Evolutionary conservation across 2,113 vertebrate genomes (phyloP).

Genomic region (Pygoscelis adeliae): DNA sequence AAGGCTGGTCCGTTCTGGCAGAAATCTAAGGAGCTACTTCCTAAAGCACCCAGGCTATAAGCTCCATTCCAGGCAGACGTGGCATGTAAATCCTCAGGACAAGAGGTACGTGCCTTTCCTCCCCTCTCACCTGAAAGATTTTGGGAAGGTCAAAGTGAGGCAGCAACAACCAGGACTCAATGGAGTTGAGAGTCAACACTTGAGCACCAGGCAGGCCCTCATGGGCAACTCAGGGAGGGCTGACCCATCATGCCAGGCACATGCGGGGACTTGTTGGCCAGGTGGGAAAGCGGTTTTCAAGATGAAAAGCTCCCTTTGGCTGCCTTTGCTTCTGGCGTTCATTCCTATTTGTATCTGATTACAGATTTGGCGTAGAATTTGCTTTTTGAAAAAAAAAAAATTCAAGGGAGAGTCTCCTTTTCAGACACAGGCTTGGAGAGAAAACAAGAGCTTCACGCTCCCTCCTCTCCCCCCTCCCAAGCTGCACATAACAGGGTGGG

Average conservation of each 20-base stretch:
- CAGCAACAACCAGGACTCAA: not conserved
- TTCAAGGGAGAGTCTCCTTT: not conserved
- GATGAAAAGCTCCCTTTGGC: constrained; percentile 22
- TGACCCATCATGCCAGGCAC: not conserved
- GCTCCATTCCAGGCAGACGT: not conserved
- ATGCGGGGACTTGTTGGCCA: not conserved
- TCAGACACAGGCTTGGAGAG: not conserved
- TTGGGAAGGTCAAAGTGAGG: not conserved
- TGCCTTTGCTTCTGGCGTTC: not conserved
- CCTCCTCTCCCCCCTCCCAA: not conserved
- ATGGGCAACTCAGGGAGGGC: not conserved
- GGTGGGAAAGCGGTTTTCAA: not conserved
- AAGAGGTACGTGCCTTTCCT: not conserved
- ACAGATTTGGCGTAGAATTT: not conserved
- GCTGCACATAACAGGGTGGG: not conserved
- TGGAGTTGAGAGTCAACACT: not conserved
- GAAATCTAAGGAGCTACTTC: not conserved
- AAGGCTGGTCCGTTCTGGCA: not conserved
- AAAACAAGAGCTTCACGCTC: not conserved
- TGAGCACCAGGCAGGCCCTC: not conserved
- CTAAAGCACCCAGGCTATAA: not conserved
- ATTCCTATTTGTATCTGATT: constrained; percentile 25
- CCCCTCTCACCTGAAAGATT: not conserved
- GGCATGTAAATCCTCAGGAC: not conserved
- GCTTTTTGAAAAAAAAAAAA: not conserved